phyloP scores from a whole-genome alignment of 2,113 vertebrate species.

The Corvus hawaiiensis region DNA sequence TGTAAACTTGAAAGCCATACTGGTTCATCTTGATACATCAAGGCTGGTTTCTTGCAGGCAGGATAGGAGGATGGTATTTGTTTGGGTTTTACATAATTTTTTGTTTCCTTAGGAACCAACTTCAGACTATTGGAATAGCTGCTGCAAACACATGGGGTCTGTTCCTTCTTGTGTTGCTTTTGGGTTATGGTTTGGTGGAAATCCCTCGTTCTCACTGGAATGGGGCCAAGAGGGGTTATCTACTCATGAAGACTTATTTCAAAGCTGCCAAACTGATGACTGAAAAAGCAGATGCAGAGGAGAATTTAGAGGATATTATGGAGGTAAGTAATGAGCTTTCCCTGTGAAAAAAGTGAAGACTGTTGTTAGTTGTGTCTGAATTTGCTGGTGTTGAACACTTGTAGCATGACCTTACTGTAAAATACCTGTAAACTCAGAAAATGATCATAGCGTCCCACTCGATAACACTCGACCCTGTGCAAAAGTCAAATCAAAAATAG shows the following conservation, averaged over 20 bases:
- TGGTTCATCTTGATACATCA: not conserved
- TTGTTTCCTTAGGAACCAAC: constrained; percentile 74
- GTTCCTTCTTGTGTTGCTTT: constrained; percentile 88
- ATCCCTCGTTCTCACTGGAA: constrained; percentile 92
- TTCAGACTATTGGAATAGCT: constrained; percentile 90
- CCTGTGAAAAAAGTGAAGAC: not conserved
- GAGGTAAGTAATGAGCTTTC: constrained; percentile 70
- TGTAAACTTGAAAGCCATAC: not conserved
- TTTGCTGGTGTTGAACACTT: not conserved
- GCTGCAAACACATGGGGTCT: constrained; percentile 95
- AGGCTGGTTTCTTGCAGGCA: not conserved
- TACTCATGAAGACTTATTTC: constrained; percentile 89
- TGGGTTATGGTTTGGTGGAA: constrained; percentile 93
- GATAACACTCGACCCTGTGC: not conserved
- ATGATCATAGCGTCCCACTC: not conserved
- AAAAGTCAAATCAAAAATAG: not conserved
- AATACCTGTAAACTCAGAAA: not conserved
- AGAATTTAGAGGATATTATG: constrained; percentile 90
- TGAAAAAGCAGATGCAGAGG: constrained; percentile 87
- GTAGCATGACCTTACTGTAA: not conserved
- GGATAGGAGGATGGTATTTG: not conserved
- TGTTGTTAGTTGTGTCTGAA: not conserved
- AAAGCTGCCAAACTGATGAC: constrained; percentile 88
- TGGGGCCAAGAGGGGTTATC: constrained; percentile 80
- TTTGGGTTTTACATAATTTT: not conserved